Evolutionary conservation across 2,888 invertebrate species (phyloP).

Genomic region (Dolichomitus sp.): DNA sequence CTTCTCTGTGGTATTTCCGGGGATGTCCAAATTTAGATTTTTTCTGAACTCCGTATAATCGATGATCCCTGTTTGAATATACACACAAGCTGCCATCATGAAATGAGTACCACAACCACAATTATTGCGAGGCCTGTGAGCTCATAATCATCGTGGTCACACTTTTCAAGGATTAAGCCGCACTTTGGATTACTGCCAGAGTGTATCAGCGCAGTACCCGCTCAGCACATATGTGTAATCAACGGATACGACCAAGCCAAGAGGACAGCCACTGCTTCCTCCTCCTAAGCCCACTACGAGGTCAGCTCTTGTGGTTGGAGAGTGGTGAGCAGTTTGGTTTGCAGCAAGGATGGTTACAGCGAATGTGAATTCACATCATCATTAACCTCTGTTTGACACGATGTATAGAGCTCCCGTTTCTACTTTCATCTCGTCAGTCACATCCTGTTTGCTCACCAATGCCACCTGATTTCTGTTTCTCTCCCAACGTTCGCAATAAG

Average conservation of each 20-base stretch:
- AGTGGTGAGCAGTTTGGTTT: conserved; percentile 21
- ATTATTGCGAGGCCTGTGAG: neutral
- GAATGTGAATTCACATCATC: conserved; percentile 77
- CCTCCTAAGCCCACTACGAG: conserved; percentile 41
- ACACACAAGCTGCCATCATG: neutral
- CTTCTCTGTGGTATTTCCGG: neutral
- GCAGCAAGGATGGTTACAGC: conserved; percentile 60
- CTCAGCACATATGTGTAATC: conserved; percentile 27
- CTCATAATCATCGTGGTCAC: conserved; percentile 5
- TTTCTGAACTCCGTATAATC: neutral
- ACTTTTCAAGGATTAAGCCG: conserved; percentile 54
- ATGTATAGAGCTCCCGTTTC: conserved; percentile 23
- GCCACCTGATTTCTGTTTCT: conserved; percentile 15
- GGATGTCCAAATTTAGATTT: neutral
- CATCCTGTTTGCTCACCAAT: conserved; percentile 46
- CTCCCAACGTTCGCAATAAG: conserved; percentile 25
- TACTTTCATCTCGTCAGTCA: conserved; percentile 25
- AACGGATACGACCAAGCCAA: conserved; percentile 25
- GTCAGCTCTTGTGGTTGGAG: conserved; percentile 46
- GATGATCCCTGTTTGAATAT: neutral
- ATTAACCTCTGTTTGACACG: conserved; percentile 70
- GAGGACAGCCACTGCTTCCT: conserved; percentile 27
- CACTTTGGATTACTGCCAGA: conserved; percentile 68
- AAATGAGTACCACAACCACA: neutral
- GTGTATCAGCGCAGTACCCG: conserved; percentile 35